Conservation (phyloP, 1,140 invertebrate species). For the Drosophila gunungcola region DNA sequence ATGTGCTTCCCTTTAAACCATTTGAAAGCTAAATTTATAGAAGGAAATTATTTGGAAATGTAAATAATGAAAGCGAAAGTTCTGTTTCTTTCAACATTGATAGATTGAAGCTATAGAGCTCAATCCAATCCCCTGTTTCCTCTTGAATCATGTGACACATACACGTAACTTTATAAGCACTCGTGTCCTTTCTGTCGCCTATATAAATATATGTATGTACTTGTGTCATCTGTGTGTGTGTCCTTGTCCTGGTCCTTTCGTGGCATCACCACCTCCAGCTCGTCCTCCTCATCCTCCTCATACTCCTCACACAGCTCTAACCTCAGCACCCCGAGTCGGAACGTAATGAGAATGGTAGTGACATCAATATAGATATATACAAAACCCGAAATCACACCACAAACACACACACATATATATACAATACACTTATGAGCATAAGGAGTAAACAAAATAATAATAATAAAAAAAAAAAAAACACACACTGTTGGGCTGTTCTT, state of each 20-base stretch:
- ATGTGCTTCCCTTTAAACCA: neutral
- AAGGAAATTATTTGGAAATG: neutral
- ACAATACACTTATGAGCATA: slow-evolving; percentile 36
- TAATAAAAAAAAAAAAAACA: slow-evolving; percentile 5
- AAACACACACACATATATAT: slow-evolving; percentile 28
- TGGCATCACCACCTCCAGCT: neutral
- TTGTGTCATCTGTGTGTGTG: neutral
- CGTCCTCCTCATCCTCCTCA: neutral
- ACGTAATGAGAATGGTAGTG: slow-evolving; percentile 17
- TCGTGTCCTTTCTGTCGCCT: neutral
- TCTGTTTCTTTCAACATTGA: neutral
- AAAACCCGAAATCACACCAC: slow-evolving; percentile 26
- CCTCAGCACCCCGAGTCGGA: slow-evolving; percentile 37
- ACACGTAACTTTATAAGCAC: neutral
- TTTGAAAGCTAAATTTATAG: neutral
- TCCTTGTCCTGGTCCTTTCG: neutral
- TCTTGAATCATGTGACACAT: neutral
- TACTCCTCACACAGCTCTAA: slow-evolving; percentile 13
- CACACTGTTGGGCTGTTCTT: slow-evolving; percentile 82
- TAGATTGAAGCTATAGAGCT: neutral
- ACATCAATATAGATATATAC: slow-evolving; percentile 15
- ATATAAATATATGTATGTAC: neutral
- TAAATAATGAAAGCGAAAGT: neutral
- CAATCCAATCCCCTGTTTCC: neutral
- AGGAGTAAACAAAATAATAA: slow-evolving; percentile 34